A percentile compares a stretch with the other conserved stretches of the same genome.
phyloP scores from a whole-genome alignment of 2,797 vertebrate species.

The Chaenodraco wilsoni region DNA sequence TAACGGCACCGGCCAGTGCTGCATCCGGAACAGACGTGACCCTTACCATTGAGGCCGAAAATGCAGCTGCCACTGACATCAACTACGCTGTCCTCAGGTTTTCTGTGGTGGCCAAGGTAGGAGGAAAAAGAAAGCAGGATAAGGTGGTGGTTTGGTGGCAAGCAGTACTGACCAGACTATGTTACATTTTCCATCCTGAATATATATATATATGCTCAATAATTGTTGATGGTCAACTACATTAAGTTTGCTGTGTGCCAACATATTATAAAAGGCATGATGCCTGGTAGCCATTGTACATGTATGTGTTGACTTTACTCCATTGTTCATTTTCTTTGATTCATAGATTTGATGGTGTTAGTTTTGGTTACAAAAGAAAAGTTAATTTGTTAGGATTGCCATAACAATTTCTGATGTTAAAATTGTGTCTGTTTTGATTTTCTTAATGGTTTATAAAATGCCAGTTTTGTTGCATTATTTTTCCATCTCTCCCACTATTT shows the following conservation, averaged over 20 bases:
- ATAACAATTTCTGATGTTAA: background rate
- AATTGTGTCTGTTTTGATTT: background rate
- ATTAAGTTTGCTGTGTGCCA: background rate
- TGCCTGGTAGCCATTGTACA: background rate
- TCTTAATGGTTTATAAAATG: background rate
- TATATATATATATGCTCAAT: background rate
- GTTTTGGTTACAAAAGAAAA: background rate
- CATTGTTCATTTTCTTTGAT: background rate
- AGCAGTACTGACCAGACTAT: background rate
- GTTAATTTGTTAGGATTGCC: background rate
- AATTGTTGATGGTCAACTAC: background rate
- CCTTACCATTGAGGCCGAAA: conserved; percentile 73
- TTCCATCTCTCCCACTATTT: background rate
- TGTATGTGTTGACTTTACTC: background rate
- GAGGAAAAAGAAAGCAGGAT: background rate
- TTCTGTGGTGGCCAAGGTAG: conserved; percentile 69
- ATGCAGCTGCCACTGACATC: conserved; percentile 52
- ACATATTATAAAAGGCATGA: background rate
- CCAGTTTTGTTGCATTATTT: background rate
- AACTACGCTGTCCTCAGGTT: conserved; percentile 76
- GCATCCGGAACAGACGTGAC: conserved; percentile 75
- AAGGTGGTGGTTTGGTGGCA: background rate
- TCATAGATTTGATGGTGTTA: background rate
- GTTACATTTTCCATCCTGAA: background rate
- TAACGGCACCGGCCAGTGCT: conserved; percentile 55